A percentile compares a stretch with the other conserved stretches of the same genome.
Evolutionary conservation across 1,140 invertebrate genomes (phyloP).

Genomic region (Pseudomyrmex concolor): DNA sequence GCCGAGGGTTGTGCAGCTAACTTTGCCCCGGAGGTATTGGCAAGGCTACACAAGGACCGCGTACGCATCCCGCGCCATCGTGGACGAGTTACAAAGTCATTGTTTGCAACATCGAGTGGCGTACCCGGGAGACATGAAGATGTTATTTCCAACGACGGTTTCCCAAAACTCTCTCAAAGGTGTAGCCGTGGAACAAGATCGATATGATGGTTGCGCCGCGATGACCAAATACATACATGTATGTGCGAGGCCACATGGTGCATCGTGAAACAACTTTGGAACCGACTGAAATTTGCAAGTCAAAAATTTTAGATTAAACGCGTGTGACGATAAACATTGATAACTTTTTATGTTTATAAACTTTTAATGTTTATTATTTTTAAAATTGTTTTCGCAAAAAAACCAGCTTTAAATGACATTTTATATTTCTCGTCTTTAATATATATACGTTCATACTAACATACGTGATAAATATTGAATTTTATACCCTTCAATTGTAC

Average conservation of each 20-base stretch:
- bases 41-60: conserved; percentile 42
- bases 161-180: conserved; percentile 15
- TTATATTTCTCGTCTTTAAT: too few relatives aligned
- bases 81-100: conserved; percentile 73
- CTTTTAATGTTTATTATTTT: too few relatives aligned
- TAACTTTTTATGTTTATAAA: too few relatives aligned
- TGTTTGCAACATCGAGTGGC: conserved; percentile 66
- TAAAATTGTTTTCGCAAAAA: too few relatives aligned
- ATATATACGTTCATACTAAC: too few relatives aligned
- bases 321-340: not conserved
- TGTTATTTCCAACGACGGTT: conserved; percentile 64
- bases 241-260: not conserved
- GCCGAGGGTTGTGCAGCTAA: conserved; percentile 64
- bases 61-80: conserved; percentile 50
- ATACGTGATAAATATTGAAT: too few relatives aligned
- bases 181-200: conserved; percentile 49
- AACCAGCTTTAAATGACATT: too few relatives aligned
- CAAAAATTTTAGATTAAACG: conserved; percentile 2
- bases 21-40: conserved; percentile 73
- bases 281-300: conserved; percentile 38
- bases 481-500: conserved; percentile 33
- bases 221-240: not conserved
- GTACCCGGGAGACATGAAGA: conserved; percentile 65
- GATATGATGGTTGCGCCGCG: conserved; percentile 40
- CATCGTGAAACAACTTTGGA: conserved; percentile 25